Evolutionary conservation across 2,113 vertebrate species (phyloP).

Genomic region (Nestor notabilis): DNA sequence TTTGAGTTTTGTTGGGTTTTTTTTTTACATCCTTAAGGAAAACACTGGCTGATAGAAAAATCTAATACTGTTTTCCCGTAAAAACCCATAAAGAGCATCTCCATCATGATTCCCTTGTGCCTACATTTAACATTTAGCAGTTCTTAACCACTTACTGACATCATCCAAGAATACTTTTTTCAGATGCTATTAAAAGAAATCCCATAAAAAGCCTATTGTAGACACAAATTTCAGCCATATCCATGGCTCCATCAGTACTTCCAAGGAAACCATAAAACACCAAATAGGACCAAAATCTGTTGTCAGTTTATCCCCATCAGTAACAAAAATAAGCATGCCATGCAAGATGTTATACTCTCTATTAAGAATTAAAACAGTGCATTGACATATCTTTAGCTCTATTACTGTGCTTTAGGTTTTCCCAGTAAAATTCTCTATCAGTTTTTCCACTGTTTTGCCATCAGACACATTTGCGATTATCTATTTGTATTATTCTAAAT

Average conservation of each 20-base stretch:
- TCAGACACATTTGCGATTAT: not conserved
- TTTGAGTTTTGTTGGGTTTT: not conserved
- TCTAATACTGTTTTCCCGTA: not conserved
- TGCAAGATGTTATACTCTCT: not conserved
- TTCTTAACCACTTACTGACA: not conserved
- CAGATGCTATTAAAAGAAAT: not conserved
- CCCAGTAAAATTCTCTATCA: not conserved
- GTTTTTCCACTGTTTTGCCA: not conserved
- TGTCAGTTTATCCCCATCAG: not conserved
- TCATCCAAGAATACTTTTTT: not conserved
- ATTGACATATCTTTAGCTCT: not conserved
- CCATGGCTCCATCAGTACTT: not conserved
- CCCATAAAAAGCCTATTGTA: not conserved
- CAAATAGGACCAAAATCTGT: not conserved
- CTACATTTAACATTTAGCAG: not conserved
- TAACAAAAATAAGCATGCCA: not conserved
- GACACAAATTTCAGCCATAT: not conserved
- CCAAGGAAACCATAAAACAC: not conserved
- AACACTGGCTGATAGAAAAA: not conserved
- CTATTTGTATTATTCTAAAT: not conserved
- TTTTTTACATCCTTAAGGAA: not conserved
- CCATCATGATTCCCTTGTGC: not conserved
- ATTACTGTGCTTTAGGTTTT: not conserved
- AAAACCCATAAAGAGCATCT: not conserved
- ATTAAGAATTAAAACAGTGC: not conserved